Conservation (phyloP, 1,140 invertebrate genomes). For the Drosophila nigrodunni region DNA sequence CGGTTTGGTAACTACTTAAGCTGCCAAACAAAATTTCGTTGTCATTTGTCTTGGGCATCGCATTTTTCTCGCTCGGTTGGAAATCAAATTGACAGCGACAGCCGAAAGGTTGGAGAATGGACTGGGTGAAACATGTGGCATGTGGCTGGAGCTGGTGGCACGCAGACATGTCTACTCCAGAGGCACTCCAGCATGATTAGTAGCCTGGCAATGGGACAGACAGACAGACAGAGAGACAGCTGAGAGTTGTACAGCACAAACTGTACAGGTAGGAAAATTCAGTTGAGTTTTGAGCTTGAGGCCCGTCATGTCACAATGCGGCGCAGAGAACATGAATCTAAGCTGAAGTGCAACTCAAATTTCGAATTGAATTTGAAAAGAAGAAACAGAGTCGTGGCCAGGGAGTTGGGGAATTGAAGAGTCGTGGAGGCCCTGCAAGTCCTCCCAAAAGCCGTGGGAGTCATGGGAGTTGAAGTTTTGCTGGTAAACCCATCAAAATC, state of each 20-base stretch:
- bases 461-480: not conserved
- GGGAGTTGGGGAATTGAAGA: not conserved
- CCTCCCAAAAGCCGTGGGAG: too few species aligned
- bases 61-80: constrained; percentile 30
- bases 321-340: constrained; percentile 55
- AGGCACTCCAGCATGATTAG: constrained; percentile 64
- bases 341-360: constrained; percentile 22
- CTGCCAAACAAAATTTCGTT: constrained; percentile 58
- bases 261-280: constrained; percentile 12
- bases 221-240: constrained; percentile 2
- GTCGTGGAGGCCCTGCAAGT: not conserved
- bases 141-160: not conserved
- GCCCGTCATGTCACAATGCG: constrained; percentile 42
- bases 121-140: not conserved
- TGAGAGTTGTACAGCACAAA: not conserved
- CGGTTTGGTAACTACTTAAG: constrained; percentile 65
- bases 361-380: not conserved
- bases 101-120: constrained; percentile 46
- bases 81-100: constrained; percentile 78
- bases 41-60: constrained; percentile 49
- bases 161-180: constrained; percentile 43
- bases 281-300: constrained; percentile 29
- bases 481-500: constrained; percentile 64
- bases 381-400: not conserved
- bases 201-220: constrained; percentile 19